phyloP scores from a whole-genome alignment of 2,888 invertebrate species.

The Psylliodes chrysocephalus region DNA sequence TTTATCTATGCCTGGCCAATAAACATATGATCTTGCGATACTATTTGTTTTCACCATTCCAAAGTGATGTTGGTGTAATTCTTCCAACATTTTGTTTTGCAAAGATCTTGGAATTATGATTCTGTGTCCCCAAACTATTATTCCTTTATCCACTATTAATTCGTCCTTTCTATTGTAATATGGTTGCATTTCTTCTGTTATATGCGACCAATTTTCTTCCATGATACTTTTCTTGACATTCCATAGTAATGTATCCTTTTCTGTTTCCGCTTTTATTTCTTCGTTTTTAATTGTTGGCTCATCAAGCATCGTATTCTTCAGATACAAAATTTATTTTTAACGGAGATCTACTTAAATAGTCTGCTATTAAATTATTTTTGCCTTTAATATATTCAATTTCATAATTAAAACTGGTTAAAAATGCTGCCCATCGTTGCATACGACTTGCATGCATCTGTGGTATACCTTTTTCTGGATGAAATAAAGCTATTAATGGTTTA shows the following conservation, averaged over 20 bases:
- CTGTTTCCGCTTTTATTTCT: neutral
- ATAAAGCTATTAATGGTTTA: constrained; percentile 22
- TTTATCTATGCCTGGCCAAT: constrained; percentile 40
- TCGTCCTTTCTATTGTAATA: constrained; percentile 27
- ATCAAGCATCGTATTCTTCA: constrained; percentile 18
- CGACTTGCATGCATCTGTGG: constrained; percentile 54
- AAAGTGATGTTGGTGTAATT: constrained; percentile 33
- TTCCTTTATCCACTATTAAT: constrained; percentile 6
- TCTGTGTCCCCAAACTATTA: too few species aligned
- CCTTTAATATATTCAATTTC: constrained; percentile 33
- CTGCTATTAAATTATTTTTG: too few species aligned
- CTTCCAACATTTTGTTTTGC: constrained; percentile 23
- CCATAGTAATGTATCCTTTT: too few species aligned
- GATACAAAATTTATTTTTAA: neutral
- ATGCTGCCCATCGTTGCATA: constrained; percentile 51
- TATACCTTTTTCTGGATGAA: constrained; percentile 46
- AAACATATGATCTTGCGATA: constrained; percentile 35
- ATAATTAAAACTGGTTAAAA: constrained; percentile 33
- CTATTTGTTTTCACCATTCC: too few species aligned
- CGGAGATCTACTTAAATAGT: constrained; percentile 29
- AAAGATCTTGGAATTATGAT: too few species aligned
- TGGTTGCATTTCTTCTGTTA: too few species aligned
- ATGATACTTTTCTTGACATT: too few species aligned
- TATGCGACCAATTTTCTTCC: too few species aligned
- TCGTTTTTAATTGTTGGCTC: constrained; percentile 28